phyloP scores from a whole-genome alignment of 2,113 vertebrate species.

The Rhinolophus ferrumequinum region DNA sequence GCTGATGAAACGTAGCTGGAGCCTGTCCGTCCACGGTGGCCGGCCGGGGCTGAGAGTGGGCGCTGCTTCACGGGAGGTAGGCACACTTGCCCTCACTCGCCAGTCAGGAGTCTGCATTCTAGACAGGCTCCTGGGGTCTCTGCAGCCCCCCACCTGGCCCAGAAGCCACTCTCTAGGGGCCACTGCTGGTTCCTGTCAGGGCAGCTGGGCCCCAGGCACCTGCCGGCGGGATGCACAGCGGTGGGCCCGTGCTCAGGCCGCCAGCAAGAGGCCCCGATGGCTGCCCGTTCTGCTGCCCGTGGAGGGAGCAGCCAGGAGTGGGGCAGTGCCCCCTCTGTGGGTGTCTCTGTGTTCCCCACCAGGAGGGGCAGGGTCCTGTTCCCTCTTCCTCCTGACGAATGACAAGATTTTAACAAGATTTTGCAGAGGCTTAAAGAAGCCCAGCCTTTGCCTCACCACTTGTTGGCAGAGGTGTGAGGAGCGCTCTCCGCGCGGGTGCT shows the following conservation, averaged over 20 bases:
- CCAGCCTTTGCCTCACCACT: background rate
- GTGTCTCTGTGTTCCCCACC: background rate
- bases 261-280: rapidly evolving
- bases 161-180: background rate
- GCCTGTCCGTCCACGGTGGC: background rate
- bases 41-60: background rate
- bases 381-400: background rate
- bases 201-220: background rate
- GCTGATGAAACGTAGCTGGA: background rate
- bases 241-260: background rate
- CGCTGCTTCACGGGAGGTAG: background rate
- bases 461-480: background rate
- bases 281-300: background rate
- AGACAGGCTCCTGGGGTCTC: background rate
- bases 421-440: background rate
- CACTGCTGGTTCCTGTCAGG: rapidly evolving
- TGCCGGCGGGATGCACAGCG: background rate
- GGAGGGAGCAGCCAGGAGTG: background rate
- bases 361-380: background rate
- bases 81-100: background rate
- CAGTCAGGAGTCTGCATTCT: background rate
- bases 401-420: background rate
- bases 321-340: background rate
- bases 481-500: background rate
- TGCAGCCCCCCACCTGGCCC: background rate